A percentile compares a stretch with the other conserved stretches of the same genome.
phyloP scores from a whole-genome alignment of 2,113 vertebrate genomes.

The Rana temporaria region DNA sequence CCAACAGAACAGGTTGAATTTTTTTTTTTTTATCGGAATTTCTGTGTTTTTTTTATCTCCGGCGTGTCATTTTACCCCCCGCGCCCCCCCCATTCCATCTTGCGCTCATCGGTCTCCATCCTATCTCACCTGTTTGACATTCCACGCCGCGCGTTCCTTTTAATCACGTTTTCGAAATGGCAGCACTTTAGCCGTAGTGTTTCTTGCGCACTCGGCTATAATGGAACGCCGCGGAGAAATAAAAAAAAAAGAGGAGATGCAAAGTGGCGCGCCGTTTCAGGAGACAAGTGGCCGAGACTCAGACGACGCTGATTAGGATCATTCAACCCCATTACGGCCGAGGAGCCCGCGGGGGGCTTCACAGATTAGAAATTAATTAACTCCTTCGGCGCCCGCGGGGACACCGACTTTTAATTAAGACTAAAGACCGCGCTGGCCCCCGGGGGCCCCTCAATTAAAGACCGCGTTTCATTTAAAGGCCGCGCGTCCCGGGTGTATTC shows the following conservation, averaged over 20 bases:
- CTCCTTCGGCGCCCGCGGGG: neutral
- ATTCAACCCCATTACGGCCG: constrained; percentile 1
- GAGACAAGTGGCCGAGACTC: neutral
- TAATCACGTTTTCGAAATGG: constrained; percentile 20
- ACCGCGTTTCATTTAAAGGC: no score
- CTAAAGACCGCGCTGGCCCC: no score
- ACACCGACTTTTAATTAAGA: no score
- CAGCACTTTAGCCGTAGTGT: neutral
- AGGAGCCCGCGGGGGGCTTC: neutral
- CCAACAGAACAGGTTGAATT: neutral
- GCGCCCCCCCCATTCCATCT: neutral
- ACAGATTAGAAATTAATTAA: neutral
- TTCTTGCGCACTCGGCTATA: constrained; percentile 11
- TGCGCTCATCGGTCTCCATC: neutral
- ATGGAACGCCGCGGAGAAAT: no score
- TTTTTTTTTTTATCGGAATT: neutral
- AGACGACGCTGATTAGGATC: neutral
- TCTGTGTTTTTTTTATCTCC: constrained; percentile 23
- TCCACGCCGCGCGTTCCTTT: neutral
- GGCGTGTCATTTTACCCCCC: constrained; percentile 22
- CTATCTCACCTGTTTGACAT: constrained; percentile 37
- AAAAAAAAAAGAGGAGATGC: neutral
- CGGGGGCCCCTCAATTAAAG: no score
- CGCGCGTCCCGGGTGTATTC: no score
- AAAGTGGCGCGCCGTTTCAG: neutral